Percentiles rank a stretch among this genome's conserved stretches.
Evolutionary conservation across 2,113 vertebrate species (phyloP).

Genomic region (Halichoerus grypus): DNA sequence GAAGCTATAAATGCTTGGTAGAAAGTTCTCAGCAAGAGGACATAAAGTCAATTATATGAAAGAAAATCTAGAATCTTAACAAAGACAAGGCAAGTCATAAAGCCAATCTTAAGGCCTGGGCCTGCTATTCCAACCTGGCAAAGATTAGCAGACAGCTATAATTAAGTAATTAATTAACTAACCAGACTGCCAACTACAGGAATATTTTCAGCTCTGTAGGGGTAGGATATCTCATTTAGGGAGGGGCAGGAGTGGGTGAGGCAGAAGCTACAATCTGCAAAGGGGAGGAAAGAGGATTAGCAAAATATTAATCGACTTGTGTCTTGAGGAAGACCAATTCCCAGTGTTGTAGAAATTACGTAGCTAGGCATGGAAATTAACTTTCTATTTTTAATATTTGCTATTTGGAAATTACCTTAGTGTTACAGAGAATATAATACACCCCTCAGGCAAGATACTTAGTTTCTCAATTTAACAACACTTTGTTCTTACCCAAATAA

Average conservation of each 20-base stretch:
- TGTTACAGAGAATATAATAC: background rate
- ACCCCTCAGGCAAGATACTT: background rate
- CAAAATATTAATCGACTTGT: background rate
- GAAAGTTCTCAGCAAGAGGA: background rate
- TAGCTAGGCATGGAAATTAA: background rate
- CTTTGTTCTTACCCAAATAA: background rate
- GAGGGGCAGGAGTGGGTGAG: fast-evolving
- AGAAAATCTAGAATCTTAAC: background rate
- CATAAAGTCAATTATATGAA: background rate
- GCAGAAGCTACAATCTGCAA: background rate
- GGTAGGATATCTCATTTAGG: background rate
- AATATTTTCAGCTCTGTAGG: background rate
- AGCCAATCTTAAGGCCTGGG: background rate
- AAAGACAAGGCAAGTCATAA: background rate
- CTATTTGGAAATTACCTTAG: conserved; percentile 36
- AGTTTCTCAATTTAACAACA: background rate
- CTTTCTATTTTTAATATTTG: conserved; percentile 32
- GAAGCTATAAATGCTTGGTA: background rate
- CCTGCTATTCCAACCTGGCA: background rate
- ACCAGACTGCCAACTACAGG: background rate
- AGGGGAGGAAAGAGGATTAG: background rate
- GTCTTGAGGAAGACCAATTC: background rate
- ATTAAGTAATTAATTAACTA: background rate
- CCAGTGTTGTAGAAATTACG: background rate
- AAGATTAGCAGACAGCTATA: background rate